phyloP scores from a whole-genome alignment of 2,888 invertebrate species.

The Hemicrepidius hirtus region DNA sequence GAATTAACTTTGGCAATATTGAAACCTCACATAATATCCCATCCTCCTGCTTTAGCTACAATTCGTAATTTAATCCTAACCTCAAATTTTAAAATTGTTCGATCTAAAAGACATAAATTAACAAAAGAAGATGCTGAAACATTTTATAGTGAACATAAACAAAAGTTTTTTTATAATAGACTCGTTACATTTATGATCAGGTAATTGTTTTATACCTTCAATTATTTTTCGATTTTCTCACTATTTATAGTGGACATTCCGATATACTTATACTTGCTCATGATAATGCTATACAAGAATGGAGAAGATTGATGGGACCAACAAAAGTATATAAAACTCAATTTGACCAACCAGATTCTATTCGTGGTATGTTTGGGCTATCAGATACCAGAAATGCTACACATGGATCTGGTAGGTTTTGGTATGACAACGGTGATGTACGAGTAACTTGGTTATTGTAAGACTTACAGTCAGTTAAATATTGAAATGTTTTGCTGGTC shows the following conservation, averaged over 20 bases:
- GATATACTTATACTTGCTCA: constrained; percentile 86
- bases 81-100: constrained; percentile 83
- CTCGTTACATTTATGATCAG: constrained; percentile 88
- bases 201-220: constrained; percentile 69
- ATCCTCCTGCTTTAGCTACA: constrained; percentile 81
- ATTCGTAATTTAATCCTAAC: constrained; percentile 80
- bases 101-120: constrained; percentile 79
- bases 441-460: no score
- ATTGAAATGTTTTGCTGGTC: no score
- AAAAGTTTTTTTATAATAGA: constrained; percentile 89
- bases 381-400: constrained; percentile 96
- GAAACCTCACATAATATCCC: constrained; percentile 89
- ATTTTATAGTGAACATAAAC: constrained; percentile 89
- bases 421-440: no score
- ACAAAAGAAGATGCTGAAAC: constrained; percentile 78
- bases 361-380: constrained; percentile 90
- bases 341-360: constrained; percentile 83
- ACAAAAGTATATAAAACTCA: constrained; percentile 91
- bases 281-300: constrained; percentile 83
- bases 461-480: no score
- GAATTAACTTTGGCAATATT: constrained; percentile 90
- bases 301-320: constrained; percentile 92
- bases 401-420: constrained; percentile 93
- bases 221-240: constrained; percentile 13
- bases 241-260: constrained; percentile 89